phyloP scores from a whole-genome alignment of 2,797 vertebrate species.

The Enteromius anoplus region DNA sequence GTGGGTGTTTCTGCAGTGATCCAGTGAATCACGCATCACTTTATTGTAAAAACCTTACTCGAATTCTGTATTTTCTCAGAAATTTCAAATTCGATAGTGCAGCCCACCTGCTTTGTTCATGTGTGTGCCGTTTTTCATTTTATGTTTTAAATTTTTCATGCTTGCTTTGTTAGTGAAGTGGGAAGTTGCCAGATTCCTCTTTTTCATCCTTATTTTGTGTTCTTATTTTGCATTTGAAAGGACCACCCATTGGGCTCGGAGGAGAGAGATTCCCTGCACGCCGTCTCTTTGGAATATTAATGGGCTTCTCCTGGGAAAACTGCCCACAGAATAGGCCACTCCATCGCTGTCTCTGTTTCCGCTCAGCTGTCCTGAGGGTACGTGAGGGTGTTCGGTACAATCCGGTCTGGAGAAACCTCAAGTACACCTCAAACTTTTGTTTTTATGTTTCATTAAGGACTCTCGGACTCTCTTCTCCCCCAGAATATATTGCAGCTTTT shows the following conservation, averaged over 20 bases:
- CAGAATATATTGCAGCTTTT: constrained; percentile 18
- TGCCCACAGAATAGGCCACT: constrained; percentile 63
- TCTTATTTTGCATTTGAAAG: constrained; percentile 76
- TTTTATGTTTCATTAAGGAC: constrained; percentile 32
- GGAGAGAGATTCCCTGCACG: constrained; percentile 67
- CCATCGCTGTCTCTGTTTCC: constrained; percentile 53
- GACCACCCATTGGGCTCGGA: constrained; percentile 74
- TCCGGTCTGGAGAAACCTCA: constrained; percentile 25
- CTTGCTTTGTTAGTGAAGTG: constrained; percentile 62
- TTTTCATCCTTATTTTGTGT: constrained; percentile 60
- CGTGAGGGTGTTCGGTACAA: constrained; percentile 14
- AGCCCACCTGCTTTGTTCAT: constrained; percentile 53
- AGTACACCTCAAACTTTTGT: constrained; percentile 31
- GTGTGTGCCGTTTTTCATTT: constrained; percentile 50
- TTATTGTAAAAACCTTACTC: constrained; percentile 25
- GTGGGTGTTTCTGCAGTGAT: constrained; percentile 41
- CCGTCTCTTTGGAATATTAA: constrained; percentile 77
- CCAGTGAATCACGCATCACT: constrained; percentile 25
- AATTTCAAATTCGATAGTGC: not conserved
- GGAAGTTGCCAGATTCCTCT: constrained; percentile 61
- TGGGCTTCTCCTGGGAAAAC: constrained; percentile 68
- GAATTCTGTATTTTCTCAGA: constrained; percentile 49
- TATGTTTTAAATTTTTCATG: constrained; percentile 58
- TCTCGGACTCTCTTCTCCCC: not conserved
- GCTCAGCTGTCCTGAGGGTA: constrained; percentile 43